Evolutionary conservation across 2,113 vertebrate genomes (phyloP), one percentile per base, ranked within the genome.

Genomic region (Rhynchopsitta pachyrhyncha): DNA sequence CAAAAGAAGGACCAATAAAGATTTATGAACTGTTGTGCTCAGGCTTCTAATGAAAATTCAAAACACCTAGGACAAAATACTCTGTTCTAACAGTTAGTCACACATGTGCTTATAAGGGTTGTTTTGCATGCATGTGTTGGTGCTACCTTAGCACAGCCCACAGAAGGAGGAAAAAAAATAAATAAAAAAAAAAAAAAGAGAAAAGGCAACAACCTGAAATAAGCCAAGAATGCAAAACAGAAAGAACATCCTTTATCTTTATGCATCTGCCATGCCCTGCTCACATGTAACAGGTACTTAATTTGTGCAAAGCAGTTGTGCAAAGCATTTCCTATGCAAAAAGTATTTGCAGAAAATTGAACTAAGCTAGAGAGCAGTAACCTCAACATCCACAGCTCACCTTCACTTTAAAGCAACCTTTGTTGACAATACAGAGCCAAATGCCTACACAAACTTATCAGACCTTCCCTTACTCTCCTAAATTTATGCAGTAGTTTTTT

Each of bases 1-100:
- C 86, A 92, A 63, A 94, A 92, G 57, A 59, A 75, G 68, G 74
- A 62, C 70, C 71, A 95, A 81, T 59, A 33, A 75, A 82, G 86
- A 90, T 76, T 78, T 86, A 95, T 64, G 52, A 88, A 76, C 64
- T 53, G 73, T 37, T 74, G 28, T 14, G 24, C 52, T 95, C 52
- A 46, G 42, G 55, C 37, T 91, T 83, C 93, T 73, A 42, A 53
- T 55, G 69, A 90, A 88, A 92, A 76, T 86, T 53, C 88, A 84
- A 68, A 67, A 53, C 27, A 85, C 64, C 75, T 75, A 46, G 69
- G 53, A 86, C 53, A 69, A 55, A 93, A 74, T 55, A 62, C 27
- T 88, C 24, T 84, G 70, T 80, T 91, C 41, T 85, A 64, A 44
- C 42, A 84, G 50, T 12, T 16, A 79, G 37, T 44, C 90, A 59